phyloP scores from a whole-genome alignment of 2,113 vertebrate species.

The Petaurus breviceps region DNA sequence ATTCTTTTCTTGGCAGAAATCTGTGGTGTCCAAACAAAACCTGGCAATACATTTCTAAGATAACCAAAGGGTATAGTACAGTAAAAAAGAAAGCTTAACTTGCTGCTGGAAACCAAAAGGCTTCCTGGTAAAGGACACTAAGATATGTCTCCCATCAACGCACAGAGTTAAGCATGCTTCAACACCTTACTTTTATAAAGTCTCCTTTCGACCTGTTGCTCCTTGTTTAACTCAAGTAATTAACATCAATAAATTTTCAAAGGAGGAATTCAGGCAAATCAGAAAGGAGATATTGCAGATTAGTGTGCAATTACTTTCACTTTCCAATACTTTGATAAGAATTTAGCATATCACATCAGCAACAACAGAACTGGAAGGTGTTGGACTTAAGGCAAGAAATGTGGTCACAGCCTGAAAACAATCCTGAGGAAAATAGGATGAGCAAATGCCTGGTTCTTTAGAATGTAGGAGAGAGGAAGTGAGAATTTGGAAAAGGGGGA shows the following conservation, averaged over 20 bases:
- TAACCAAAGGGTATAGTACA: background rate
- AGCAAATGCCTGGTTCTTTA: background rate
- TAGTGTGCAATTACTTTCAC: background rate
- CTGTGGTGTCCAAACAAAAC: background rate
- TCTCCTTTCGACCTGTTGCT: background rate
- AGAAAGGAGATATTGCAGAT: background rate
- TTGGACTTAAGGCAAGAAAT: background rate
- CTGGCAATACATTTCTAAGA: background rate
- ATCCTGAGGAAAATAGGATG: background rate
- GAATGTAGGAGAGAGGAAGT: background rate
- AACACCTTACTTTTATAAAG: background rate
- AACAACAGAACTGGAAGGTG: background rate
- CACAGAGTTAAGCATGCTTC: background rate
- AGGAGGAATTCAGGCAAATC: background rate
- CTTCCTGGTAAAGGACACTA: background rate
- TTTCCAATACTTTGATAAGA: too few species aligned
- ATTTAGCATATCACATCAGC: background rate
- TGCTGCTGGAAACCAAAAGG: background rate
- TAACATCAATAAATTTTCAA: background rate
- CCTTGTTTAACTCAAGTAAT: background rate
- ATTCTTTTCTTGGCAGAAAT: background rate
- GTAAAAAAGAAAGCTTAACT: background rate
- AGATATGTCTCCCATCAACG: background rate
- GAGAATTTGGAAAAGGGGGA: background rate
- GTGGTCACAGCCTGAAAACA: background rate